Conservation (phyloP, 1,140 invertebrate genomes). For the Metopolophium dirhodum region DNA sequence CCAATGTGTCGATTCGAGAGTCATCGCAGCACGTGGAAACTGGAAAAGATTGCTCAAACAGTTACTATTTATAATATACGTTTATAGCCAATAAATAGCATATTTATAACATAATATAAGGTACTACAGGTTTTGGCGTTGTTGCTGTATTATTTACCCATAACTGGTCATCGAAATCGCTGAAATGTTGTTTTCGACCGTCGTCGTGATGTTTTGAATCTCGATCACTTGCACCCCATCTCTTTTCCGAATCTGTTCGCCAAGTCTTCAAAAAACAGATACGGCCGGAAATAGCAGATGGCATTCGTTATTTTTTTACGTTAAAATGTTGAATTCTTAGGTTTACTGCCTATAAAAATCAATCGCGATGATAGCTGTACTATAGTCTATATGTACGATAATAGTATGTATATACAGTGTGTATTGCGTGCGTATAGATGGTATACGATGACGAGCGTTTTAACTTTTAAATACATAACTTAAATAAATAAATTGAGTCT, state of each 20-base stretch:
- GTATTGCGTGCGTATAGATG: not conserved
- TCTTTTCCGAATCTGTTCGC: not conserved
- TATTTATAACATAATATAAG: not conserved
- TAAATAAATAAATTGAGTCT: not conserved
- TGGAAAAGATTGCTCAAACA: not conserved
- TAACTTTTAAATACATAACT: not conserved
- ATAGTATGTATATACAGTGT: no score
- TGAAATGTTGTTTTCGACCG: not conserved
- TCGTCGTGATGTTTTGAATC: no score
- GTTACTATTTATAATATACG: not conserved
- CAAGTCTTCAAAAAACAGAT: not conserved
- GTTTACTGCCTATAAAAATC: not conserved
- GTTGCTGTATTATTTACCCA: not conserved
- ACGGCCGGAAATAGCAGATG: not conserved
- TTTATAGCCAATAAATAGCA: not conserved
- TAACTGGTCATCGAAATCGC: not conserved
- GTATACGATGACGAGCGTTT: not conserved
- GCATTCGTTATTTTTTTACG: not conserved
- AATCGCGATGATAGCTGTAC: not conserved
- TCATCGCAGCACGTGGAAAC: no score
- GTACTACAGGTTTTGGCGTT: not conserved
- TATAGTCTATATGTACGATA: no score
- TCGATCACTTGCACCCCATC: not conserved
- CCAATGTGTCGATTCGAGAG: no score
- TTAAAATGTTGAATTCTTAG: not conserved